phyloP scores from a whole-genome alignment of 2,888 invertebrate species.

The Mesorhabditis sp. region DNA sequence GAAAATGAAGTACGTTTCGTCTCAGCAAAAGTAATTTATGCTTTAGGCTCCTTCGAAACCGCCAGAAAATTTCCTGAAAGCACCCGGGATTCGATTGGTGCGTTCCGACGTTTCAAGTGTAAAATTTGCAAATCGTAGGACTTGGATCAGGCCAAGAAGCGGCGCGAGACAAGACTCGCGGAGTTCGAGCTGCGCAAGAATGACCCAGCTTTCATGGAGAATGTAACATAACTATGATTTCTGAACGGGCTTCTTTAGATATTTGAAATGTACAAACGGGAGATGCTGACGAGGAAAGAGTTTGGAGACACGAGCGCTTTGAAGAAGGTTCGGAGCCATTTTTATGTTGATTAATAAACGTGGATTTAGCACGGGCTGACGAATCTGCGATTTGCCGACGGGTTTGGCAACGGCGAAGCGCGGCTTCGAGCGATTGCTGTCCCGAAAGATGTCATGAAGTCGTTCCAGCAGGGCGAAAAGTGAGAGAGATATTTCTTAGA shows the following conservation, averaged over 20 bases:
- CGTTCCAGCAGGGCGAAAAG: neutral
- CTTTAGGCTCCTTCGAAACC: neutral
- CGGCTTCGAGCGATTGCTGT: neutral
- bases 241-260: neutral
- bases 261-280: slow-evolving; percentile 1
- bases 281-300: neutral
- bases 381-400: neutral
- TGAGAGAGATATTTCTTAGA: neutral
- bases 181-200: neutral
- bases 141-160: neutral
- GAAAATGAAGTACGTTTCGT: neutral
- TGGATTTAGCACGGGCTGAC: slow-evolving; percentile 3
- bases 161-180: neutral
- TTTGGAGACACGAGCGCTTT: neutral
- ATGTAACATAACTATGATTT: neutral
- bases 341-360: neutral
- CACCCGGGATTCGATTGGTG: too few species aligned
- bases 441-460: neutral
- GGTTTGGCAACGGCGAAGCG: neutral
- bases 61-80: too few species aligned
- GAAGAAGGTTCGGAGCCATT: neutral
- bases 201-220: slow-evolving; percentile 1
- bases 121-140: neutral
- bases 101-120: neutral
- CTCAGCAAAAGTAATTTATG: neutral